Evolutionary conservation across 2,888 invertebrate genomes (phyloP).

Genomic region (Anoplius nigerrimus): DNA sequence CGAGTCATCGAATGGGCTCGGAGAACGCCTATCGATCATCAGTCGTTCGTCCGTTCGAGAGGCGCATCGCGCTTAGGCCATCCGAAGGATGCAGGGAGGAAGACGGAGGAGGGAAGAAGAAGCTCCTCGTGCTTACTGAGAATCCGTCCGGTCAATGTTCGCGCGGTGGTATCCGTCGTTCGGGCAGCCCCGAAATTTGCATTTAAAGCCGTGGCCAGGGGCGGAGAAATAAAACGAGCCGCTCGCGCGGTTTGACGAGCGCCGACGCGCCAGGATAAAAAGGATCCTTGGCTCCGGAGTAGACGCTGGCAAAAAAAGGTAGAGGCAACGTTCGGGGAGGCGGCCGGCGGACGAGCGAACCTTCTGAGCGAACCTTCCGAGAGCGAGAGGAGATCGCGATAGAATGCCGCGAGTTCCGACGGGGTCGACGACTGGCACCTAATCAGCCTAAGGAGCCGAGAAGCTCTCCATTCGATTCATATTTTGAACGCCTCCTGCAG

Average conservation of each 20-base stretch:
- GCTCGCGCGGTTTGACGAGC: slow-evolving; percentile 48
- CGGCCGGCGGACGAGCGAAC: background rate
- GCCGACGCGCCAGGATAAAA: slow-evolving; percentile 40
- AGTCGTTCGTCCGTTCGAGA: background rate
- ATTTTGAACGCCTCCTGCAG: too few relatives aligned
- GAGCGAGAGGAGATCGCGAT: background rate
- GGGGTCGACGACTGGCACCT: background rate
- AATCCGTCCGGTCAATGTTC: slow-evolving; percentile 29
- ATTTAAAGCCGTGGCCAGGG: slow-evolving; percentile 52
- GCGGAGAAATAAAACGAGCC: slow-evolving; percentile 15
- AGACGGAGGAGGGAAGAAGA: too few relatives aligned
- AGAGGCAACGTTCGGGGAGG: slow-evolving; percentile 3
- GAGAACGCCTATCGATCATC: slow-evolving; percentile 13
- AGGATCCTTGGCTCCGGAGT: slow-evolving; percentile 26
- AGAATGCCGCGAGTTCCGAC: background rate
- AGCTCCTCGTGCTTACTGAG: background rate
- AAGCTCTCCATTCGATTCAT: too few relatives aligned
- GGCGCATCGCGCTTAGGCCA: background rate
- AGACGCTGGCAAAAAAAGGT: slow-evolving; percentile 27
- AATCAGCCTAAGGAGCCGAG: background rate
- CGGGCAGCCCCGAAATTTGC: slow-evolving; percentile 49
- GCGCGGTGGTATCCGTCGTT: slow-evolving; percentile 24
- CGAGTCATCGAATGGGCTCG: background rate
- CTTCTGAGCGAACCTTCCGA: too few relatives aligned
- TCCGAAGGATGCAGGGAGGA: background rate